Evolutionary conservation across 2,113 vertebrate genomes (phyloP).

Genomic region (Malurus alboscapulatus): DNA sequence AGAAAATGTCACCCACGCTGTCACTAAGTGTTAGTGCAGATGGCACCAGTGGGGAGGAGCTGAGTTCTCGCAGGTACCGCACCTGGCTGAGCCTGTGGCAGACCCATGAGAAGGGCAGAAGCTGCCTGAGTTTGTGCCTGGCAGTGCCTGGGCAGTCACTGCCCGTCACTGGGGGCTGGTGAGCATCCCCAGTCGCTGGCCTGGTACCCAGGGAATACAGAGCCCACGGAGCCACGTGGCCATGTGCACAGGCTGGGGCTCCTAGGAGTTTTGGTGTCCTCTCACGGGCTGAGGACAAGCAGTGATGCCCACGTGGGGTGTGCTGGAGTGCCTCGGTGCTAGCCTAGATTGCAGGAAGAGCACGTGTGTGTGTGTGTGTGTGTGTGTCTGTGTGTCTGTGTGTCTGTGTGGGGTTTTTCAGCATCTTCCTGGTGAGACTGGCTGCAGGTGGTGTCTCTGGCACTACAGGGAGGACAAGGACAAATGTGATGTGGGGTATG

Average conservation of each 20-base stretch:
- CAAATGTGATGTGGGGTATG: fast-evolving
- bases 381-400: background rate
- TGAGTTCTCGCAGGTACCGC: background rate
- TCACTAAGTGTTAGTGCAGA: background rate
- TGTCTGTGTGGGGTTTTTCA: background rate
- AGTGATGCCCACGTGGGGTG: background rate
- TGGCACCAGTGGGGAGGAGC: background rate
- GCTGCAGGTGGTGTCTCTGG: background rate
- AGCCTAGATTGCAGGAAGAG: background rate
- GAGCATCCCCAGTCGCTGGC: background rate
- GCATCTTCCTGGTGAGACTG: background rate
- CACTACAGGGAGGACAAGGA: background rate
- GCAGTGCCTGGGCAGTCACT: background rate
- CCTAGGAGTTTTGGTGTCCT: background rate
- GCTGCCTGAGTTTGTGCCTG: background rate
- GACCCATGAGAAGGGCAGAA: background rate
- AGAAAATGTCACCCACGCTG: background rate
- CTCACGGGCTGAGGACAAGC: no score
- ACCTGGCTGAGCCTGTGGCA: fast-evolving
- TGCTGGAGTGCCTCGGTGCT: background rate
- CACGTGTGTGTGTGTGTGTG: no score
- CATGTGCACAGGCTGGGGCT: background rate
- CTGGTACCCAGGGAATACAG: background rate
- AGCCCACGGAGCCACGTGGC: background rate
- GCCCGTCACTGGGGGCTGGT: background rate